A percentile compares a stretch with the other conserved stretches of the same genome.
Evolutionary conservation across 2,797 vertebrate species (phyloP).

Genomic region (Holocentrus rufus): DNA sequence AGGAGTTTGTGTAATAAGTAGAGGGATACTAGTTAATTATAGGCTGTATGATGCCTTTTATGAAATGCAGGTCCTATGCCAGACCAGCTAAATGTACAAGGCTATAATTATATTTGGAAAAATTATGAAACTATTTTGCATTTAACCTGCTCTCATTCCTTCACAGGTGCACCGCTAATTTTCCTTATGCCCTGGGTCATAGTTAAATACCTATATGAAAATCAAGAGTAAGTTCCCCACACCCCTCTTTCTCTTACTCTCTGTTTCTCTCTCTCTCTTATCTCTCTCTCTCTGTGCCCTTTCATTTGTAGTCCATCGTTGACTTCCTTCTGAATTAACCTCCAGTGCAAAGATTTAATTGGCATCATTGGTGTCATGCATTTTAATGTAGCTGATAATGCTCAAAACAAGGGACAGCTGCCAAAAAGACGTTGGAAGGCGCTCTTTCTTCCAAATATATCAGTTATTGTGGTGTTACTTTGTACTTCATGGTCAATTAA

Average conservation of each 20-base stretch:
- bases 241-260: background rate
- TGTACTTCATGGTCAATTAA: background rate
- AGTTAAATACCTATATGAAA: slow-evolving; percentile 91
- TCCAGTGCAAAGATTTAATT: background rate
- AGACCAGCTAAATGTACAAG: slow-evolving; percentile 5
- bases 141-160: slow-evolving; percentile 45
- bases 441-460: background rate
- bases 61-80: slow-evolving; percentile 13
- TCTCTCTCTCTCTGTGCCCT: background rate
- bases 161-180: slow-evolving; percentile 89
- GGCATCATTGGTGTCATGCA: background rate
- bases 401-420: background rate
- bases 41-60: background rate
- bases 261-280: background rate
- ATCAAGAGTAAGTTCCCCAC: slow-evolving; percentile 88
- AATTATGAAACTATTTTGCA: slow-evolving; percentile 22
- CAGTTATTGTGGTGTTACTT: slow-evolving; percentile 3
- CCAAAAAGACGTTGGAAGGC: slow-evolving; percentile 4
- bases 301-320: background rate
- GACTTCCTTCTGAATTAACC: background rate
- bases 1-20: slow-evolving; percentile 8
- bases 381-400: background rate
- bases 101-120: slow-evolving; percentile 10
- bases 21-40: slow-evolving; percentile 6
- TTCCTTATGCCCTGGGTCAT: slow-evolving; percentile 92